These are phyloP conservation scores for Gastrophryne carolinensis DNA, from an alignment of 2,797 vertebrate genomes.

Conservation along the genomic window DNA sequence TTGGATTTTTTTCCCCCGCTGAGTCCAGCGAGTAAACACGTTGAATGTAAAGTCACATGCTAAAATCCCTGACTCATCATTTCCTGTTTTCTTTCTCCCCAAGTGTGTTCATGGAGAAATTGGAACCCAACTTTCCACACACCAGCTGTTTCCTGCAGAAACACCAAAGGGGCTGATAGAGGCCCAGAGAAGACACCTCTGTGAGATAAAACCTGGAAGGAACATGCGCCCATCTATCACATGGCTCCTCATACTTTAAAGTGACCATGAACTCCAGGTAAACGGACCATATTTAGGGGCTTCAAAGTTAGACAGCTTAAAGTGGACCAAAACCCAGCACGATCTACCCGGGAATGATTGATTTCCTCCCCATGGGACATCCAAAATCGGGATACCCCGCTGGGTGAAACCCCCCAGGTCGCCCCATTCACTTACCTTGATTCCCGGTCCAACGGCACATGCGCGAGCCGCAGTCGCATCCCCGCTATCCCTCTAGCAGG, in stretches of 20 bases:
- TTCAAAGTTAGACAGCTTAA: no score
- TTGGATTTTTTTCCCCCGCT: neutral
- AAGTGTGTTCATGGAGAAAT: conserved; percentile 1
- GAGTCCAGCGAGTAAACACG: conserved; percentile 7
- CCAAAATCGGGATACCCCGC: no score
- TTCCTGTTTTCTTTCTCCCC: conserved; percentile 29
- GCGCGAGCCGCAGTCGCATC: no score
- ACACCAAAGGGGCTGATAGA: neutral
- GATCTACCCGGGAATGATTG: no score
- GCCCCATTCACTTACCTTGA: no score
- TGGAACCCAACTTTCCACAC: conserved; percentile 10
- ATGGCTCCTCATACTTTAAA: neutral
- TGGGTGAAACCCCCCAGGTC: no score
- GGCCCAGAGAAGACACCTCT: neutral
- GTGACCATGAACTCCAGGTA: neutral
- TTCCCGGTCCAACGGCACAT: no score
- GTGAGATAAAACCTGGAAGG: neutral
- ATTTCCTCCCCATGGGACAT: no score
- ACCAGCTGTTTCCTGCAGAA: conserved; percentile 34
- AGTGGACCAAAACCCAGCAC: no score
- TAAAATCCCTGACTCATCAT: conserved; percentile 33
- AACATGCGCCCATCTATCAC: neutral
- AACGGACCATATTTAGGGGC: neutral
- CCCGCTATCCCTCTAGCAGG: no score
- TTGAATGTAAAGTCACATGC: conserved; percentile 13